Conservation (phyloP, 2,888 invertebrate genomes). For the Nudaria mundana region DNA sequence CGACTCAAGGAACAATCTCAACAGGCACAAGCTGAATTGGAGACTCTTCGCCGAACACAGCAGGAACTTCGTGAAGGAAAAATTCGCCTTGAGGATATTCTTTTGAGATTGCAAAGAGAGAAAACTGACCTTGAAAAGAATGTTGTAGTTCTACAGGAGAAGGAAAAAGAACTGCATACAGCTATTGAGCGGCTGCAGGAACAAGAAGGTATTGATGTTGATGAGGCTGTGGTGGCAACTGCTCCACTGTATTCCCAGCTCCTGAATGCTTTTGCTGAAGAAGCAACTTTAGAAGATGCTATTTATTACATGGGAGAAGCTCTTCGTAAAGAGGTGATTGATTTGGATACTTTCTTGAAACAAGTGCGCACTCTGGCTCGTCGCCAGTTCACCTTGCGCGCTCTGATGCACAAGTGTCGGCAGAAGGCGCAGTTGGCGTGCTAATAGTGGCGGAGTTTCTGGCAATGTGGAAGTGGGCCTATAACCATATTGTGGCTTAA, state of each 20-base stretch:
- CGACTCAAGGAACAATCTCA: slow-evolving; percentile 94
- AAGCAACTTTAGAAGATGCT: slow-evolving; percentile 98
- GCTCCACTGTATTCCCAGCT: slow-evolving; percentile 98
- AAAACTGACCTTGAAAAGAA: slow-evolving; percentile 91
- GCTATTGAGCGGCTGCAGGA: slow-evolving; percentile 88
- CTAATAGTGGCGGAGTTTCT: slow-evolving; percentile 58
- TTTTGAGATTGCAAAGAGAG: slow-evolving; percentile 88
- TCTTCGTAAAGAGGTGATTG: slow-evolving; percentile 94
- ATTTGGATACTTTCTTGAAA: slow-evolving; percentile 97
- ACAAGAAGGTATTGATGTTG: slow-evolving; percentile 93
- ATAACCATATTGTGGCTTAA: slow-evolving; percentile 1
- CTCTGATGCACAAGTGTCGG: slow-evolving; percentile 97
- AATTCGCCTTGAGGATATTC: slow-evolving; percentile 88
- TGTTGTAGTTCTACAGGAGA: slow-evolving; percentile 90
- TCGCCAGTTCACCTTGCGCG: slow-evolving; percentile 96
- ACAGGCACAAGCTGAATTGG: slow-evolving; percentile 95
- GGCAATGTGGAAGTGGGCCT: slow-evolving; percentile 28
- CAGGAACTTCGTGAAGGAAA: slow-evolving; percentile 93
- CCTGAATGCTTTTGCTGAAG: slow-evolving; percentile 96
- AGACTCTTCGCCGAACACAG: slow-evolving; percentile 92
- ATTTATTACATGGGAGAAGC: slow-evolving; percentile 99
- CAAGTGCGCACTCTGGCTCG: slow-evolving; percentile 97
- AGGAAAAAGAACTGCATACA: slow-evolving; percentile 91
- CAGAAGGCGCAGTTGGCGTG: slow-evolving; percentile 94
- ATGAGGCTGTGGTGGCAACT: slow-evolving; percentile 97